These are phyloP conservation scores for Epistrophella euchroma DNA, from an alignment of 2,888 invertebrate genomes.

Conservation along the genomic window DNA sequence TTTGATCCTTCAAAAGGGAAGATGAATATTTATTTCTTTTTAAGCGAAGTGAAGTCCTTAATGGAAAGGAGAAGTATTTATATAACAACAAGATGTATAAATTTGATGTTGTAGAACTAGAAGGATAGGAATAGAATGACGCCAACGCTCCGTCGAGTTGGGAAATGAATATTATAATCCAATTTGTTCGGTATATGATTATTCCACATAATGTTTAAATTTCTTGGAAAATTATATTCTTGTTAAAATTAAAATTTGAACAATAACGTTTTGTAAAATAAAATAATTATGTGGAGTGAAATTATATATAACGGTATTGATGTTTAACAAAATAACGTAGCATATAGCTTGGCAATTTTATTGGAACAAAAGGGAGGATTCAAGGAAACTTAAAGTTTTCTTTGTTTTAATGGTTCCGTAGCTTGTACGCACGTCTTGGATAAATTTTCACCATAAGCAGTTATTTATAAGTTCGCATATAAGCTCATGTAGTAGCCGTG, in stretches of 20 bases:
- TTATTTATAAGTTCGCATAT: no score
- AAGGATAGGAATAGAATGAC: background rate
- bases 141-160: background rate
- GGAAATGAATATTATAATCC: background rate
- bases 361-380: no score
- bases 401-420: no score
- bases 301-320: no score
- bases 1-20: constrained; percentile 7
- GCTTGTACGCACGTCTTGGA: no score
- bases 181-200: background rate
- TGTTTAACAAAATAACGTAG: no score
- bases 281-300: no score
- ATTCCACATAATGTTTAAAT: background rate
- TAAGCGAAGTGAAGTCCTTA: background rate
- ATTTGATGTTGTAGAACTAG: background rate
- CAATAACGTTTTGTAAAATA: background rate
- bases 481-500: no score
- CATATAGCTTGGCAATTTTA: no score
- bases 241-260: background rate
- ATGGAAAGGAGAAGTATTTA: background rate
- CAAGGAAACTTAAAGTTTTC: no score
- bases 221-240: background rate
- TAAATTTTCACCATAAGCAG: no score
- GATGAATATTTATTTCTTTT: constrained; percentile 9
- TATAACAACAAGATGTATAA: background rate